A percentile compares a stretch with the other conserved stretches of the same genome.
Evolutionary conservation across 2,888 invertebrate genomes (phyloP).

Genomic region (Rhagonycha fulva): DNA sequence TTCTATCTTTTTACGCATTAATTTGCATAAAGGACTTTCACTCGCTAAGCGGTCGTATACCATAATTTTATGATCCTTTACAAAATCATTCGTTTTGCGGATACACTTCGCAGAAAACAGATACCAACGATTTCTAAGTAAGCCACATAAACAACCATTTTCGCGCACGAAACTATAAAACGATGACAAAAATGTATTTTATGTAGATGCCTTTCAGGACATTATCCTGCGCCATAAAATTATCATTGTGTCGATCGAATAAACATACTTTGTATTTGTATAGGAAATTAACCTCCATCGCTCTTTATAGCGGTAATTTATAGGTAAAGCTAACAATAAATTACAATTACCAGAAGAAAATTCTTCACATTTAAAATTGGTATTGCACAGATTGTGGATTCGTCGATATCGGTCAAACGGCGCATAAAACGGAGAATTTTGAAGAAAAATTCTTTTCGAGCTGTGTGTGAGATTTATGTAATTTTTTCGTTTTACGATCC

Average conservation of each 20-base stretch:
- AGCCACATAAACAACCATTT: conserved; percentile 19
- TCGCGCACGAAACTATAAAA: conserved; percentile 26
- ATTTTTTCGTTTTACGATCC: neutral
- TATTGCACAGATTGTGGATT: neutral
- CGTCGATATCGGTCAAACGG: neutral
- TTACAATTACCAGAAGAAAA: neutral
- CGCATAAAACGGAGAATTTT: neutral
- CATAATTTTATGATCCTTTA: neutral
- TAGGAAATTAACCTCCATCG: neutral
- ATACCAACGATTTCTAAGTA: conserved; percentile 18
- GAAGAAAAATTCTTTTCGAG: neutral
- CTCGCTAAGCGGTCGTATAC: neutral
- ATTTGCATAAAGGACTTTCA: neutral
- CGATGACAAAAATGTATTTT: conserved; percentile 27
- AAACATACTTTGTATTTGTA: conserved; percentile 29
- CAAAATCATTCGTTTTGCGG: conserved; percentile 13
- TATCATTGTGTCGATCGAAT: conserved; percentile 32
- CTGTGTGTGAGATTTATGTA: neutral
- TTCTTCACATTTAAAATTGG: neutral
- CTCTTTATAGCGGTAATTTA: neutral
- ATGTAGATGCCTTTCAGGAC: conserved; percentile 27
- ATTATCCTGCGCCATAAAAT: conserved; percentile 32
- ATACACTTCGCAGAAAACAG: conserved; percentile 21
- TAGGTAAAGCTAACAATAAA: neutral
- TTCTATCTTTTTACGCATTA: neutral